Percentiles rank a stretch among this genome's conserved stretches.
Evolutionary conservation across 2,113 vertebrate genomes (phyloP).

Genomic region (Chloropsis hardwickii): DNA sequence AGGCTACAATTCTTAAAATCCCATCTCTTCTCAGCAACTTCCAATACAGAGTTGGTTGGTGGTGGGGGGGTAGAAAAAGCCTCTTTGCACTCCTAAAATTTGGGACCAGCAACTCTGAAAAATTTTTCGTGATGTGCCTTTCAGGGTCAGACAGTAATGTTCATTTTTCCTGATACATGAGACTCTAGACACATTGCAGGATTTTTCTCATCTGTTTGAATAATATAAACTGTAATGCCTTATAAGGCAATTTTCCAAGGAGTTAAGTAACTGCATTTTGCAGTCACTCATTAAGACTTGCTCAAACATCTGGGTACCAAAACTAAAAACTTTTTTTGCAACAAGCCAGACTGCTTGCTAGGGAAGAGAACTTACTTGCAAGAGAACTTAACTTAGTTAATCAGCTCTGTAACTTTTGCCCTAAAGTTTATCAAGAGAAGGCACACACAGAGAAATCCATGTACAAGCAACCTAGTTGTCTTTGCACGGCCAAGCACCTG

Average conservation of each 20-base stretch:
- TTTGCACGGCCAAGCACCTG: background rate
- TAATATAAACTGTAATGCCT: background rate
- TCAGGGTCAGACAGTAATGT: background rate
- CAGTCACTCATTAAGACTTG: background rate
- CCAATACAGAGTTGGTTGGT: background rate
- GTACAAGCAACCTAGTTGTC: background rate
- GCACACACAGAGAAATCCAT: background rate
- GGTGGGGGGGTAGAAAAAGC: background rate
- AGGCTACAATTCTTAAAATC: background rate
- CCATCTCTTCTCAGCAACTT: background rate
- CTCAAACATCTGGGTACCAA: background rate
- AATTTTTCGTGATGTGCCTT: background rate
- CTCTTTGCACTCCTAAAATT: background rate
- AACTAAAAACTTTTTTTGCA: background rate
- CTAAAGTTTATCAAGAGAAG: background rate
- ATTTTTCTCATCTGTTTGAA: background rate
- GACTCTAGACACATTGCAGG: background rate
- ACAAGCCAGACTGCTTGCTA: background rate
- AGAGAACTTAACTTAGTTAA: background rate
- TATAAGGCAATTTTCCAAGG: background rate
- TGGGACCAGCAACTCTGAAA: background rate
- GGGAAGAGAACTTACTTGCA: background rate
- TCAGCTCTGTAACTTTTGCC: background rate
- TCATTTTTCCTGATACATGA: background rate
- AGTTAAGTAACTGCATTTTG: background rate